Conservation (phyloP, 2,888 invertebrate species). For the Drepana falcataria region DNA sequence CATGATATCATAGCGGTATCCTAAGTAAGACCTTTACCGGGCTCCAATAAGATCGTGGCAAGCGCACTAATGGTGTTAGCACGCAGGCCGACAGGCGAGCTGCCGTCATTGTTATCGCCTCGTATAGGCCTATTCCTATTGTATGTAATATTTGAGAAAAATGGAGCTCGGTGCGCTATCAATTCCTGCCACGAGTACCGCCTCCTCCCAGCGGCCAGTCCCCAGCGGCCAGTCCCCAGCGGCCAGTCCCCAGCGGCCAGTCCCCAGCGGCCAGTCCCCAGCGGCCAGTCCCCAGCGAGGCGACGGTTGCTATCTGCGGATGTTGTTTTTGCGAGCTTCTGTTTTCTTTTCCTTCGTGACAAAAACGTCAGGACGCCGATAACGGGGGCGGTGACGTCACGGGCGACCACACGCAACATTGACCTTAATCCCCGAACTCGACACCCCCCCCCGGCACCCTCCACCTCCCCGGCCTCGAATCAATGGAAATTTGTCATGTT, state of each 20-base stretch:
- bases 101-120: too few species aligned
- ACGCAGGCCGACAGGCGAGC: too few species aligned
- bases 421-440: not conserved
- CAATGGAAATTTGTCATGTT: not conserved
- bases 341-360: slow-evolving; percentile 1
- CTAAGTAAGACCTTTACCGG: too few species aligned
- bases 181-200: not conserved
- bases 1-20: not conserved
- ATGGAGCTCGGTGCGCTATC: not conserved
- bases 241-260: too few species aligned
- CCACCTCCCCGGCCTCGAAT: not conserved
- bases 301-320: not conserved
- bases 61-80: too few species aligned
- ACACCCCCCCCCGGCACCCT: not conserved
- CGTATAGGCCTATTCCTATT: too few species aligned
- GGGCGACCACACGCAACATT: not conserved
- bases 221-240: too few species aligned
- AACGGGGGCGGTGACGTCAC: not conserved
- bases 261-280: too few species aligned
- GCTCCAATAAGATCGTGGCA: too few species aligned
- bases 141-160: too few species aligned
- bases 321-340: not conserved
- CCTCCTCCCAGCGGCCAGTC: not conserved
- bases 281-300: not conserved
- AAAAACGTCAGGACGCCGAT: slow-evolving; percentile 1